A percentile compares a stretch with the other conserved stretches of the same genome.
phyloP scores from a whole-genome alignment of 2,113 vertebrate species.

The Chloroceryle aenea region DNA sequence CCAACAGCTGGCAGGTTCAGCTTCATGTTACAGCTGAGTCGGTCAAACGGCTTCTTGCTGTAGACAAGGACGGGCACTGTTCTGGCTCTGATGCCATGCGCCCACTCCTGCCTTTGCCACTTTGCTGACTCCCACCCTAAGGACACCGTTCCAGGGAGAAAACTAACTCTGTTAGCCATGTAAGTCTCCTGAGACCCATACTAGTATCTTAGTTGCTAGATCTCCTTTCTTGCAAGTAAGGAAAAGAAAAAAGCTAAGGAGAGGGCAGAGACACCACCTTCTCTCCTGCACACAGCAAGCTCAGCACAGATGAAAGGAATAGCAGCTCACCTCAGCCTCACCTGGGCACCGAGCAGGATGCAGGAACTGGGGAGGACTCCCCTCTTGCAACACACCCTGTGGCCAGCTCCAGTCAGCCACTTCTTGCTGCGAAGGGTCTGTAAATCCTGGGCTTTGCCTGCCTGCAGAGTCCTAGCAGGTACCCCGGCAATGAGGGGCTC shows the following conservation, averaged over 20 bases:
- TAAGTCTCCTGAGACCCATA: not conserved
- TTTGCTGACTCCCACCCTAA: not conserved
- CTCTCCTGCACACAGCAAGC: not conserved
- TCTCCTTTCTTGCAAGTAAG: not conserved
- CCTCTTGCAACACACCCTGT: not conserved
- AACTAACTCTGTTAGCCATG: not conserved
- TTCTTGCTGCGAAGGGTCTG: not conserved
- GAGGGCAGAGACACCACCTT: not conserved
- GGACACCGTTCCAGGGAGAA: not conserved
- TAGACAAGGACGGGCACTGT: not conserved
- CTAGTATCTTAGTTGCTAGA: not conserved
- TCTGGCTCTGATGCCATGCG: not conserved
- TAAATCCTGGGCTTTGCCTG: not conserved
- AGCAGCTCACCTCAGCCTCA: not conserved
- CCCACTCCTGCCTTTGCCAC: not conserved
- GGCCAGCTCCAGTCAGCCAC: not conserved
- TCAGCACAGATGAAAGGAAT: not conserved
- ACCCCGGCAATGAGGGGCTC: not conserved
- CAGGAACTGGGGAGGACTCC: not conserved
- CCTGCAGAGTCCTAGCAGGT: accelerated
- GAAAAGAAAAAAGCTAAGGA: not conserved
- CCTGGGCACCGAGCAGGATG: accelerated
- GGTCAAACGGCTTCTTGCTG: not conserved
- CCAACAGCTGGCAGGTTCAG: not conserved
- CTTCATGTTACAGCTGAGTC: not conserved